phyloP scores from a whole-genome alignment of 2,888 invertebrate genomes.

The Phaonia tiefii region DNA sequence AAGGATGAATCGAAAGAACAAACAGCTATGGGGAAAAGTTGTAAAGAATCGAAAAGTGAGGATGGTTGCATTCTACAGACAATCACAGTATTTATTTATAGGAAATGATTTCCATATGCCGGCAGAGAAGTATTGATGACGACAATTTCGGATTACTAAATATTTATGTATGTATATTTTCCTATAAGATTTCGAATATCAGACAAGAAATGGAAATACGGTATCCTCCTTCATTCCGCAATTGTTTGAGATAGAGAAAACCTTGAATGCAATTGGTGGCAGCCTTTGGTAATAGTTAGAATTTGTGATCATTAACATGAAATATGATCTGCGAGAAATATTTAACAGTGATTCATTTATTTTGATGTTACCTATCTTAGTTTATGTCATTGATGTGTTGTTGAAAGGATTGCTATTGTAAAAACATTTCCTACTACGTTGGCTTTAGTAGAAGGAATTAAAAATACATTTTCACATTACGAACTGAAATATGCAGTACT shows the following conservation, averaged over 20 bases:
- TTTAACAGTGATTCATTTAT: conserved; percentile 16
- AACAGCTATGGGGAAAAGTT: too few relatives aligned
- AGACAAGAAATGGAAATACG: background rate
- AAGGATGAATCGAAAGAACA: too few relatives aligned
- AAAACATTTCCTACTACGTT: too few relatives aligned
- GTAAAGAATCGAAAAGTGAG: background rate
- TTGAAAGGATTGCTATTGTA: too few relatives aligned
- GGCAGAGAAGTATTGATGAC: background rate
- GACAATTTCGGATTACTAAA: conserved; percentile 23
- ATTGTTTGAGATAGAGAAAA: background rate
- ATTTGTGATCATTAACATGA: conserved; percentile 38
- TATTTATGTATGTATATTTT: background rate
- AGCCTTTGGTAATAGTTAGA: conserved; percentile 21
- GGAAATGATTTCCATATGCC: conserved; percentile 13
- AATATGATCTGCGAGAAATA: conserved; percentile 1
- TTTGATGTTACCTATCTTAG: conserved; percentile 4
- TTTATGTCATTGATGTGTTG: background rate
- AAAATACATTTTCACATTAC: too few relatives aligned
- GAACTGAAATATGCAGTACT: too few relatives aligned
- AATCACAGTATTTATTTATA: background rate
- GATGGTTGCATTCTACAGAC: too few relatives aligned
- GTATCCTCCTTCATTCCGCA: background rate
- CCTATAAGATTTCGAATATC: background rate
- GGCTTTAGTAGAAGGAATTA: too few relatives aligned
- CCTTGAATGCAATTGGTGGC: background rate